These are phyloP conservation scores for Drosophila lutescens DNA, from an alignment of 2,888 invertebrate species.

Conservation along the genomic window DNA sequence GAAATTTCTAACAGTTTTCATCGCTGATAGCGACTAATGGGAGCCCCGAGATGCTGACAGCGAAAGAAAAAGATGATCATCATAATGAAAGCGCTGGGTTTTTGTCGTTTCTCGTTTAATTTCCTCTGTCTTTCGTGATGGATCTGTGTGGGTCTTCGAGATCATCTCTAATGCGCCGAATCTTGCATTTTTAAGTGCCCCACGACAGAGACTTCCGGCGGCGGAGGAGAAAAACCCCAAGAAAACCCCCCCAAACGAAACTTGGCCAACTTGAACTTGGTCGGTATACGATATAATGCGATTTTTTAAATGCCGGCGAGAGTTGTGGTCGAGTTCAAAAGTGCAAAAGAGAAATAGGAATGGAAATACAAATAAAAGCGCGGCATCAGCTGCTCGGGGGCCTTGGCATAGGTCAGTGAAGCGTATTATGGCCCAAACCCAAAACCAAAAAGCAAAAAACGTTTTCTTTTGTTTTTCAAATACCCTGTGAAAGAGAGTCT, in stretches of 20 bases:
- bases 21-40: conserved; percentile 45
- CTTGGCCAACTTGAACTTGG: conserved; percentile 68
- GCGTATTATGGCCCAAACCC: conserved; percentile 36
- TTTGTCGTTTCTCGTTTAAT: neutral
- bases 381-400: conserved; percentile 14
- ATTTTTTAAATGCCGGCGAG: conserved; percentile 33
- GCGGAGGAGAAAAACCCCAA: no score
- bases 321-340: conserved; percentile 50
- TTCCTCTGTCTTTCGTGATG: conserved; percentile 2
- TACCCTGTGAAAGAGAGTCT: neutral
- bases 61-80: conserved; percentile 16
- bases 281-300: no score
- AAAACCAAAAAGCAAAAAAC: neutral
- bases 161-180: conserved; percentile 26
- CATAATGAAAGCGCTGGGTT: conserved; percentile 29
- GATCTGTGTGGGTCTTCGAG: conserved; percentile 2
- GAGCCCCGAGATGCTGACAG: conserved; percentile 6
- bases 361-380: conserved; percentile 30
- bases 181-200: conserved; percentile 2
- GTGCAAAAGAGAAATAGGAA: conserved; percentile 49
- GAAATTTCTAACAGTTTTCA: conserved; percentile 43
- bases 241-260: no score
- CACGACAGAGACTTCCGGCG: conserved; percentile 1
- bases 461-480: conserved; percentile 8
- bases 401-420: conserved; percentile 74